Conservation (phyloP, 2,113 vertebrate genomes). For the Leptocoma aspasia region DNA sequence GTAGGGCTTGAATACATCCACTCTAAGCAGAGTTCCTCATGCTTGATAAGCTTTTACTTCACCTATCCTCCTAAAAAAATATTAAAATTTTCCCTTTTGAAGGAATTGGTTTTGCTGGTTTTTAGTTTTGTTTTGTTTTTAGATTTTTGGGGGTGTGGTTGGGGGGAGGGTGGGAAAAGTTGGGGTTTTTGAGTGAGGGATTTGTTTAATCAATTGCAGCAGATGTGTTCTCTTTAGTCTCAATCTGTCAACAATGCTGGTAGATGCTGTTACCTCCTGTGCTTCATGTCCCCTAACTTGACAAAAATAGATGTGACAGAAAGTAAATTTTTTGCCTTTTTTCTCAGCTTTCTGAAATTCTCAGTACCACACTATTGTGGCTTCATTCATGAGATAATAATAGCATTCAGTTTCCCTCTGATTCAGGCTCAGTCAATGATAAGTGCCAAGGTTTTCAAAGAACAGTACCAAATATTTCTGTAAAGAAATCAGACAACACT, state of each 20-base stretch:
- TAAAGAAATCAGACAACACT: background rate
- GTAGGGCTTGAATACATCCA: background rate
- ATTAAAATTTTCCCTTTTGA: background rate
- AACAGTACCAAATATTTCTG: background rate
- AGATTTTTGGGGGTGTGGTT: background rate
- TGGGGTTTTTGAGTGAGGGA: fast-evolving
- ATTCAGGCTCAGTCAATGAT: background rate
- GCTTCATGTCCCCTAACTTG: background rate
- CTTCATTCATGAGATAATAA: background rate
- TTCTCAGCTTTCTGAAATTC: background rate
- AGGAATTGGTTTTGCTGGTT: background rate
- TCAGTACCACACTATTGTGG: background rate
- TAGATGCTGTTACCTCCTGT: background rate
- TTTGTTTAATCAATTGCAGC: background rate
- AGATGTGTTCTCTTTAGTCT: background rate
- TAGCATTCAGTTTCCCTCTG: background rate
- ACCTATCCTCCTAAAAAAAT: background rate
- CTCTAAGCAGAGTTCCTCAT: background rate
- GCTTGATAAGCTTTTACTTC: background rate
- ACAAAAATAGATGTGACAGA: background rate
- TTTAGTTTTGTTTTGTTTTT: background rate
- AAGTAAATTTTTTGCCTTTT: background rate
- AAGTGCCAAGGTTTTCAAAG: background rate
- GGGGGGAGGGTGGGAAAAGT: fast-evolving
- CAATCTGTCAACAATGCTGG: background rate